Evolutionary conservation across 2,113 vertebrate genomes (phyloP).

Genomic region (Tor tambroides): DNA sequence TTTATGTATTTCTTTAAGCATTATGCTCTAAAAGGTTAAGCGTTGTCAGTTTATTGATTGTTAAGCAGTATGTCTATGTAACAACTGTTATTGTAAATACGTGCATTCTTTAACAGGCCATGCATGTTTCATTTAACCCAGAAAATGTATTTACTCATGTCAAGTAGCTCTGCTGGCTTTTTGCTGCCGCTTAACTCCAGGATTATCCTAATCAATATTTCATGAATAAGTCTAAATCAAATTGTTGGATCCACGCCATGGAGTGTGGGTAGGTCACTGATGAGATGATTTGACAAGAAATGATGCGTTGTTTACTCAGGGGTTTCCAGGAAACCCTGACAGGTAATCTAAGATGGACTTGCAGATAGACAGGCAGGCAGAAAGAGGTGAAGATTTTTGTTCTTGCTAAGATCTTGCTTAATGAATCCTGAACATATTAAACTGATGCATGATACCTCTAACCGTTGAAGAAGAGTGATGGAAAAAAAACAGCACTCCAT

Average conservation of each 20-base stretch:
- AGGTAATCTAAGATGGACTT: neutral
- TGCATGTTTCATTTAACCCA: slow-evolving; percentile 73
- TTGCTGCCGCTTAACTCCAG: slow-evolving; percentile 74
- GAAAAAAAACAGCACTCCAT: slow-evolving; percentile 42
- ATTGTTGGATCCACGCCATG: slow-evolving; percentile 64
- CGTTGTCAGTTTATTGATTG: too few species aligned
- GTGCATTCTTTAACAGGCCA: slow-evolving; percentile 52
- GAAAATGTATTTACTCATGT: slow-evolving; percentile 69
- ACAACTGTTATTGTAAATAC: neutral
- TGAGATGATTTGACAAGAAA: slow-evolving; percentile 48
- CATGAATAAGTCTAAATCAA: slow-evolving; percentile 76
- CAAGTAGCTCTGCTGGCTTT: slow-evolving; percentile 70
- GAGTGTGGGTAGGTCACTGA: slow-evolving; percentile 59
- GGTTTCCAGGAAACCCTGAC: slow-evolving; percentile 2
- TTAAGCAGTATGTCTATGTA: neutral
- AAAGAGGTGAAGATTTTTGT: neutral
- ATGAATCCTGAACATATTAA: slow-evolving; percentile 10
- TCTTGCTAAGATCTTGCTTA: neutral
- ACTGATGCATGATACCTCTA: neutral
- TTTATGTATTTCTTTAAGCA: neutral
- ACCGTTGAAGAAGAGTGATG: neutral
- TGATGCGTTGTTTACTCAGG: slow-evolving; percentile 12
- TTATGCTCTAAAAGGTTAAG: neutral
- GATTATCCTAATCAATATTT: slow-evolving; percentile 78
- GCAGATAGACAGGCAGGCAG: slow-evolving; percentile 2